These are phyloP conservation scores for Magallana gigas DNA, from an alignment of 1,140 invertebrate species.

Conservation along the genomic window DNA sequence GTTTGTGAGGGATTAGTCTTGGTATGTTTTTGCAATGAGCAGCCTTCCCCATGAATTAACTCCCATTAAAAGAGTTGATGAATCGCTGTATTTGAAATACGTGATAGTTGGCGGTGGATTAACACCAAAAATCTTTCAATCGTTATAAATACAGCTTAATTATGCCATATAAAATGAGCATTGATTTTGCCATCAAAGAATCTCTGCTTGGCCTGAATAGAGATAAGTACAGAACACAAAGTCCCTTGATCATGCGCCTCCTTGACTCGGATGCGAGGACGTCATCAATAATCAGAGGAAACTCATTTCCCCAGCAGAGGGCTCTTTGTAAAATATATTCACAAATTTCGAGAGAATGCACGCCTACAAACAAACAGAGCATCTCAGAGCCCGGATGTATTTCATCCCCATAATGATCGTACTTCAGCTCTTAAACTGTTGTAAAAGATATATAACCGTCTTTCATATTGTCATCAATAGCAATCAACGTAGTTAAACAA, in stretches of 20 bases:
- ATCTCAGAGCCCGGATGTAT: neutral
- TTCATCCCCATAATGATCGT: slow-evolving; percentile 1
- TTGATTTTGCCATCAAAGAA: slow-evolving; percentile 32
- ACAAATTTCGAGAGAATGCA: neutral
- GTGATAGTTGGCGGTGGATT: neutral
- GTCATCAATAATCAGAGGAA: slow-evolving; percentile 8
- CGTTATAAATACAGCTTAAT: slow-evolving; percentile 13
- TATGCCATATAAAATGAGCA: slow-evolving; percentile 36
- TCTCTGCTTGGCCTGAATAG: slow-evolving; percentile 7
- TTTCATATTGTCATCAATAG: slow-evolving; percentile 18
- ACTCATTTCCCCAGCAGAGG: slow-evolving; percentile 10
- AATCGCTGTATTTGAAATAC: slow-evolving; percentile 7
- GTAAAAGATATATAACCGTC: slow-evolving; percentile 9
- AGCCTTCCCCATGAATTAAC: slow-evolving; percentile 17
- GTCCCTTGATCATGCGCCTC: slow-evolving; percentile 1
- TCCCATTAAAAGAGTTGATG: neutral
- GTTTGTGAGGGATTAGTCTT: neutral
- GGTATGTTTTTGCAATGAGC: neutral
- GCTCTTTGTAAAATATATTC: neutral
- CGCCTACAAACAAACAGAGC: slow-evolving; percentile 27
- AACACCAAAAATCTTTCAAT: slow-evolving; percentile 11
- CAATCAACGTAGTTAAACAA: neutral
- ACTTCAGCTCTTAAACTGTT: slow-evolving; percentile 20
- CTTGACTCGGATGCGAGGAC: slow-evolving; percentile 10
- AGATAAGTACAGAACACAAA: slow-evolving; percentile 20